Conservation (phyloP, 2,797 vertebrate genomes). For the Micrastur ruficollis region DNA sequence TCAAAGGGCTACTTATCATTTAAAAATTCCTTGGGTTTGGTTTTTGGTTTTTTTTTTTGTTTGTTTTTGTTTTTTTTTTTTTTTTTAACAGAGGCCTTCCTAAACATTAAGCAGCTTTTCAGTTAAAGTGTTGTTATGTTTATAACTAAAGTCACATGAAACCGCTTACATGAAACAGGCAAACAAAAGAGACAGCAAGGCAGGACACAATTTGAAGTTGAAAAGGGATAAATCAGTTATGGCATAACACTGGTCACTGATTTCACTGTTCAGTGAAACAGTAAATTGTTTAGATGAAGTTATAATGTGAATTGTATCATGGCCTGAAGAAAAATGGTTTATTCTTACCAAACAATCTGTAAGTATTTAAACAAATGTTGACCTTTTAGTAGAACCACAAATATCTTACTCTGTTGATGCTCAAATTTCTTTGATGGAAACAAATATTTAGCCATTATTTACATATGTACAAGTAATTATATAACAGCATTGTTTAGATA, state of each 20-base stretch:
- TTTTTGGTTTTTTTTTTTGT: too few species aligned
- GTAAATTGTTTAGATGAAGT: neutral
- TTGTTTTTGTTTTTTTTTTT: too few species aligned
- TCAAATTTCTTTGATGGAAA: neutral
- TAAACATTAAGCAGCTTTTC: neutral
- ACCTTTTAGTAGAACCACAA: neutral
- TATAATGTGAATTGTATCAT: neutral
- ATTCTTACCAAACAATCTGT: neutral
- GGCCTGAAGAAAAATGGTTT: neutral
- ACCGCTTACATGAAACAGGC: neutral
- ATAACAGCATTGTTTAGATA: neutral
- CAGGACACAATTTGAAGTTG: neutral
- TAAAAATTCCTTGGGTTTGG: neutral
- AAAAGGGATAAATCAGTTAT: neutral
- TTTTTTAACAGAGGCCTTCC: neutral
- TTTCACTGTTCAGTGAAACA: neutral
- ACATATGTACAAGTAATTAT: neutral
- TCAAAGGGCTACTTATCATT: neutral
- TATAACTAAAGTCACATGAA: neutral
- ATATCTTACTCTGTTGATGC: neutral
- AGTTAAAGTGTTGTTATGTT: neutral
- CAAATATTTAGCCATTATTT: neutral
- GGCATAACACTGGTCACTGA: neutral
- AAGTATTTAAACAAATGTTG: neutral
- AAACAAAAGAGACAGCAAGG: neutral